Base-by-base conservation (phyloP, 2,888 invertebrate genomes). In the Nomada goodeniana region DNA sequence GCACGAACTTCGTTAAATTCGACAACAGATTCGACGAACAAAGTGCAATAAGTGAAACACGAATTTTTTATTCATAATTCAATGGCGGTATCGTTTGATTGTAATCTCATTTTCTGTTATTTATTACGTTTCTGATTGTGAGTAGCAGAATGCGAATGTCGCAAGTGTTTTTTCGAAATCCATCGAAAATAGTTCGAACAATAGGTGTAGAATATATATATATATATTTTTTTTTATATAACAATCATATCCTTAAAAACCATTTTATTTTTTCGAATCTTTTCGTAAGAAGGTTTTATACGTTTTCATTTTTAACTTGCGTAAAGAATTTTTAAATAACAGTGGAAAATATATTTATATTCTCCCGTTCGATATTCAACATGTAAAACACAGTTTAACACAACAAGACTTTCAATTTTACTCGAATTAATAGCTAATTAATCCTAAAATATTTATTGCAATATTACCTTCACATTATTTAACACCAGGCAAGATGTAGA, bases 31-130 rank as follows among this genome's bases (percentile, higher is more conserved):
- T 57, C 26, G 67, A 52, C 72, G 68, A 82, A 57, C 59, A 72
- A 69, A 68, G 44, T 76, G 81, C 71, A 64, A 74, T 61, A 68
- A 15, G 70, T 75, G 80, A 52, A 68, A 81, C 68, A 73, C 29
- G 60, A 29, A 70, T 69, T 74, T 60, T 20, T 44, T 55, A 23
- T 44, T 70, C 18, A 0, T 7, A 23, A 11, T 55, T 23, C n/a
- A 26, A 42, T 15, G 18, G 13, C 2, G 23, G 18, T 69, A 5
- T 15, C 3, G 9, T 15, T 23, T 53, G 23, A 10, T 67, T 53
- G 11, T 20, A 5, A 68, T 42, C 55, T 68, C 55, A 55, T 23
- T 29, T 68, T 36, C 9, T 53, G 4, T 26, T 44, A 15, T 59
- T 44, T 13, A n/a, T 23, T n/a, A 23, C 1, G 13, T n/a, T 23